A percentile compares a stretch with the other conserved stretches of the same genome.
phyloP scores from a whole-genome alignment of 2,113 vertebrate genomes.

The Taurulus bubalis region DNA sequence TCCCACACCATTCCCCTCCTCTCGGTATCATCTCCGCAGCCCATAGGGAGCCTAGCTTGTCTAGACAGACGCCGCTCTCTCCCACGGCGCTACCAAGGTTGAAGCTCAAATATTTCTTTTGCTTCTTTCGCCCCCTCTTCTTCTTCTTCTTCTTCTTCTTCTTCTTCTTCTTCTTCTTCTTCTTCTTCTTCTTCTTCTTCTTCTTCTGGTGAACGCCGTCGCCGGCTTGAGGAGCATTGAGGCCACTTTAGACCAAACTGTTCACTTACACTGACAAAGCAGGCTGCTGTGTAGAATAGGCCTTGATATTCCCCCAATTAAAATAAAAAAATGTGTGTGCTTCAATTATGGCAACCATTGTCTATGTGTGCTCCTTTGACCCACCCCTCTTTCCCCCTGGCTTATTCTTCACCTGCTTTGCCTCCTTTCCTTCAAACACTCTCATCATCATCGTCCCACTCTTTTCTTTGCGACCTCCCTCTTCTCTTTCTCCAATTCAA shows the following conservation, averaged over 20 bases:
- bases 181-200: neutral
- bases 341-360: neutral
- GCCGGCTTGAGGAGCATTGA: constrained; percentile 8
- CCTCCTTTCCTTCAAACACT: constrained; percentile 36
- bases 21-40: constrained; percentile 66
- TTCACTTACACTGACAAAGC: constrained; percentile 15
- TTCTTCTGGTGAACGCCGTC: constrained; percentile 24
- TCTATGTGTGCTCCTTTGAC: neutral
- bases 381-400: constrained; percentile 30
- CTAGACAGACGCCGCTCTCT: constrained; percentile 73
- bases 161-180: constrained; percentile 6
- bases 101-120: constrained; percentile 63
- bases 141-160: constrained; percentile 21
- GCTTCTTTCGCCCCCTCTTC: neutral
- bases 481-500: constrained; percentile 54
- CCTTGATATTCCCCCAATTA: neutral
- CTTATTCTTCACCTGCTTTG: constrained; percentile 28
- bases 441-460: constrained; percentile 19
- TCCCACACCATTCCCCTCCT: constrained; percentile 64
- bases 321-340: constrained; percentile 27
- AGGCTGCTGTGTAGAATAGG: neutral
- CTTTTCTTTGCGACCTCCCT: constrained; percentile 24
- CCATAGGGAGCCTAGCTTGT: constrained; percentile 74
- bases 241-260: constrained; percentile 43
- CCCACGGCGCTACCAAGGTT: constrained; percentile 75